phyloP scores from a whole-genome alignment of 2,888 invertebrate genomes.

The Tanypteryx hageni region DNA sequence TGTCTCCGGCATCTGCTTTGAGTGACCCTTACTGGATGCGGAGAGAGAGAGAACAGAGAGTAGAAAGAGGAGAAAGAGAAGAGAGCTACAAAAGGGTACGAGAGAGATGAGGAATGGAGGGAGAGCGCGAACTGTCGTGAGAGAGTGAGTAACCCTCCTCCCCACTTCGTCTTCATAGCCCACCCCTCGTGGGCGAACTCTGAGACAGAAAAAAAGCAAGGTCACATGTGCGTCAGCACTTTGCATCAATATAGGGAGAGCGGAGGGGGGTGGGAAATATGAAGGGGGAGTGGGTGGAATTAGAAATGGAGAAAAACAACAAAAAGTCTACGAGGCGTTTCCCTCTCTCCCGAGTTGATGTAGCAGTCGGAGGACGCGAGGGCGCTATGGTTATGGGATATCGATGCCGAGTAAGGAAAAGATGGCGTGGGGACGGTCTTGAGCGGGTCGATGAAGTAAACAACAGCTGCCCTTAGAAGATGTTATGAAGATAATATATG shows the following conservation, averaged over 20 bases:
- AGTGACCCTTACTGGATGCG: not conserved
- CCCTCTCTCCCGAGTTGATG: not conserved
- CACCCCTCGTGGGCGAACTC: constrained; percentile 47
- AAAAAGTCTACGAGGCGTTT: constrained; percentile 19
- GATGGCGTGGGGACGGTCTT: not conserved
- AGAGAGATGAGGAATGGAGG: not conserved
- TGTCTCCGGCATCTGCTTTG: constrained; percentile 47
- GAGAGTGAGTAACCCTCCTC: not conserved
- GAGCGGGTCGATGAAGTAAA: not conserved
- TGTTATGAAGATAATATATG: constrained; percentile 13
- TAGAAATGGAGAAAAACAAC: constrained; percentile 33
- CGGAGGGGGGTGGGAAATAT: not conserved
- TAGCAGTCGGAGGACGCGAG: not conserved
- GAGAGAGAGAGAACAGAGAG: not conserved
- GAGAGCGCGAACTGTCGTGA: not conserved
- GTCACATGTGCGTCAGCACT: constrained; percentile 60
- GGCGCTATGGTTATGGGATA: not conserved
- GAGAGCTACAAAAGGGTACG: not conserved
- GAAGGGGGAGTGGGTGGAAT: constrained; percentile 21
- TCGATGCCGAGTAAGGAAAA: not conserved
- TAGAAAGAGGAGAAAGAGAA: not conserved
- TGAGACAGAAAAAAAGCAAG: constrained; percentile 20
- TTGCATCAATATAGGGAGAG: constrained; percentile 21
- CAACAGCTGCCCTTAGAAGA: not conserved
- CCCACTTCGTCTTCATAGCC: not conserved